phyloP scores from a whole-genome alignment of 2,113 vertebrate genomes.

The Pseudopodoces humilis region DNA sequence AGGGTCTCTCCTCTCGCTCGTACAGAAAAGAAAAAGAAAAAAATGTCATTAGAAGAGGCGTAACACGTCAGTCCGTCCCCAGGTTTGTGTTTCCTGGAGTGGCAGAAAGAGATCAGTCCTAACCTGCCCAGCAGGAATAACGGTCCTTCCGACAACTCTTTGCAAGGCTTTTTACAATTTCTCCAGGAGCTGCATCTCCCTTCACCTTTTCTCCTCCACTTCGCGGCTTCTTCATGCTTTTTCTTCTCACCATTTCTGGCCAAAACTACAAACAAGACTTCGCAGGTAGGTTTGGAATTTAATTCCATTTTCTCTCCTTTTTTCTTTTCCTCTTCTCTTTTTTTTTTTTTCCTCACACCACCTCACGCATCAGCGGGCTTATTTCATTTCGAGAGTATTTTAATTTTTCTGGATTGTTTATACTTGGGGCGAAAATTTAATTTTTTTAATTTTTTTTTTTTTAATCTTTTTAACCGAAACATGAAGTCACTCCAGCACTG shows the following conservation, averaged over 20 bases:
- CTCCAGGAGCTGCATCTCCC: constrained; percentile 87
- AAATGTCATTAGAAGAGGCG: constrained; percentile 99
- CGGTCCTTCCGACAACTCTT: constrained; percentile 94
- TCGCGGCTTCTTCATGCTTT: constrained; percentile 86
- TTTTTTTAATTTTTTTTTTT: not conserved
- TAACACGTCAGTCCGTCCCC: constrained; percentile 99
- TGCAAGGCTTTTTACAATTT: constrained; percentile 91
- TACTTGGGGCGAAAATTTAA: not conserved
- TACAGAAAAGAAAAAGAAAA: constrained; percentile 96
- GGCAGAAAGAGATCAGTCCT: constrained; percentile 99
- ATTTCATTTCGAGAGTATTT: constrained; percentile 19
- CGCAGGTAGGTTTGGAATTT: constrained; percentile 85
- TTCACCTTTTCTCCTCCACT: constrained; percentile 82
- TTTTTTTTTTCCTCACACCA: not conserved
- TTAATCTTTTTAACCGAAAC: constrained; percentile 13
- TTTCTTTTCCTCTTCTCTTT: not conserved
- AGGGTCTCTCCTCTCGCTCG: constrained; percentile 92
- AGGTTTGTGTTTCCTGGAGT: constrained; percentile 99
- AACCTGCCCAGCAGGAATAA: constrained; percentile 99
- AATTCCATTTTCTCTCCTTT: constrained; percentile 49
- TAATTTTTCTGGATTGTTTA: not conserved
- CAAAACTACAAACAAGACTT: constrained; percentile 85
- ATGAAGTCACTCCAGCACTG: constrained; percentile 27
- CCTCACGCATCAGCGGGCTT: not conserved
- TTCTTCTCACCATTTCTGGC: constrained; percentile 84